phyloP scores from a whole-genome alignment of 2,888 invertebrate species.

The Lepetodrilus schrolli region DNA sequence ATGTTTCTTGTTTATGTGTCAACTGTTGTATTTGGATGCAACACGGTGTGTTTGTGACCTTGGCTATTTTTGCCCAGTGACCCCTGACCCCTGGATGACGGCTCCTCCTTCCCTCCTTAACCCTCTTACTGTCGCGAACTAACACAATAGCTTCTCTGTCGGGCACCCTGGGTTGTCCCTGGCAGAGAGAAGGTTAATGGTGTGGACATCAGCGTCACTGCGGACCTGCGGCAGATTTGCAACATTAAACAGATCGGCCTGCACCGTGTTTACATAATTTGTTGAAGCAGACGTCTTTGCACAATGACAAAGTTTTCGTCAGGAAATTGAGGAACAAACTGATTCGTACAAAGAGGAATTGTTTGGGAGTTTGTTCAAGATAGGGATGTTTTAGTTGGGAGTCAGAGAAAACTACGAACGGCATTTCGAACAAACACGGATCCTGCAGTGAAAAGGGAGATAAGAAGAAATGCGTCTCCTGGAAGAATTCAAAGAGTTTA shows the following conservation, averaged over 20 bases:
- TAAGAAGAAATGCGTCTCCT: neutral
- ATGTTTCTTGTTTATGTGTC: too few relatives aligned
- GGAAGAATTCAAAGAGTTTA: neutral
- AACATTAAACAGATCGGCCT: neutral
- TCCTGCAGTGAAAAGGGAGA: neutral
- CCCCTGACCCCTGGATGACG: too few relatives aligned
- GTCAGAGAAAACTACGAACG: neutral
- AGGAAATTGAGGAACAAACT: conserved; percentile 25
- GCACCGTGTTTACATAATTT: neutral
- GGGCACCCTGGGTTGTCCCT: too few relatives aligned
- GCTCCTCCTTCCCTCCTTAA: too few relatives aligned
- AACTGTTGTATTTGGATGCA: too few relatives aligned
- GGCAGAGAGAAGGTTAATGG: too few relatives aligned
- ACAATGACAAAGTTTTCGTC: neutral
- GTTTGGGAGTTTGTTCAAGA: neutral
- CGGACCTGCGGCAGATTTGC: neutral
- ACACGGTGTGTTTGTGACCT: too few relatives aligned
- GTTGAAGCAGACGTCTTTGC: neutral
- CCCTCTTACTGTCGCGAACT: too few relatives aligned
- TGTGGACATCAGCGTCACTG: neutral
- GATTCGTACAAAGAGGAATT: neutral
- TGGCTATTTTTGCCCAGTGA: too few relatives aligned
- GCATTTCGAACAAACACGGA: neutral
- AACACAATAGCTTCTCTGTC: too few relatives aligned
- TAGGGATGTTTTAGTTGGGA: neutral